A percentile compares a stretch with the other conserved stretches of the same genome.
Evolutionary conservation across 1,140 invertebrate genomes (phyloP).

Genomic region (Galleria mellonella): DNA sequence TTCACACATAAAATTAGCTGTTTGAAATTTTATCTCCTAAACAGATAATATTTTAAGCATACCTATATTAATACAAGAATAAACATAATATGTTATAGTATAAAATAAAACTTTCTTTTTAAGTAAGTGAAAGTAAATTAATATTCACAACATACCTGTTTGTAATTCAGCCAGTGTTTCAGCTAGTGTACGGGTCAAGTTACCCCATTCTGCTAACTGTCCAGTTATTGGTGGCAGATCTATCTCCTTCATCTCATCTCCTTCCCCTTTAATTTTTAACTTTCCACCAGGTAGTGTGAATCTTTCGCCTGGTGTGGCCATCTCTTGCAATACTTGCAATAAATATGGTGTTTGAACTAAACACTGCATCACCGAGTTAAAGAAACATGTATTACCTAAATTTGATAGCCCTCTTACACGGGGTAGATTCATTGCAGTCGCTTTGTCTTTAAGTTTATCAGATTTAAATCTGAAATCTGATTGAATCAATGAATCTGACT

Average conservation of each 20-base stretch:
- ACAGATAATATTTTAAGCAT: too few species aligned
- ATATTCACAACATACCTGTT: conserved; percentile 40
- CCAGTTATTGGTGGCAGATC: conserved; percentile 79
- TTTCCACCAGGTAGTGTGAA: conserved; percentile 83
- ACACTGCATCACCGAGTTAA: conserved; percentile 96
- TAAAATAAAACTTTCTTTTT: too few species aligned
- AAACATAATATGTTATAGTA: too few species aligned
- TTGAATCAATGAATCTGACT: conserved; percentile 31
- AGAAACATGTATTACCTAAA: conserved; percentile 97
- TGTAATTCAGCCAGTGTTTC: conserved; percentile 83
- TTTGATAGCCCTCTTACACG: conserved; percentile 84
- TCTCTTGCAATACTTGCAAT: conserved; percentile 81
- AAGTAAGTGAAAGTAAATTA: too few species aligned
- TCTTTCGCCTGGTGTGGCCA: conserved; percentile 79
- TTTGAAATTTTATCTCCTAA: too few species aligned
- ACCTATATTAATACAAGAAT: too few species aligned
- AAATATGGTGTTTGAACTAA: conserved; percentile 91
- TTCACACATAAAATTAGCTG: too few species aligned
- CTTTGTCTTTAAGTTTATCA: conserved; percentile 59
- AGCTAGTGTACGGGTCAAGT: conserved; percentile 80
- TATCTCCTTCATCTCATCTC: conserved; percentile 49
- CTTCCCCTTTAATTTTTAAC: conserved; percentile 64
- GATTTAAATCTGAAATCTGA: conserved; percentile 14
- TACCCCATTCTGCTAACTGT: conserved; percentile 81
- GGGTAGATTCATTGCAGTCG: conserved; percentile 50